These are phyloP conservation scores for Cyrtodaria siliqua DNA, from an alignment of 2,888 invertebrate genomes.

Conservation along the genomic window DNA sequence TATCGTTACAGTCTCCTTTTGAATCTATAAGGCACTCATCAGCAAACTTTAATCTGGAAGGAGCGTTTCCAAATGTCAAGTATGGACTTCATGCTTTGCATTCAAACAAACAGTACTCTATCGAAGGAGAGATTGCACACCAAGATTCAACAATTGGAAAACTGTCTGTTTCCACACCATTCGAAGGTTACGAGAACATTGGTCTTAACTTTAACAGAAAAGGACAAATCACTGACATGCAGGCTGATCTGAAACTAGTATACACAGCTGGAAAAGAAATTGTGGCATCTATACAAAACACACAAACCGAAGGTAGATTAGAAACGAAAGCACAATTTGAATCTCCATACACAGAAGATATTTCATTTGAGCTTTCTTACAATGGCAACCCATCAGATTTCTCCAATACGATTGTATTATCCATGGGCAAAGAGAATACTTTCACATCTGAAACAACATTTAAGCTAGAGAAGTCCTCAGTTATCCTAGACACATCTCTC, in stretches of 20 bases:
- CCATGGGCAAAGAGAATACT: conserved; percentile 28
- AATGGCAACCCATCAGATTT: conserved; percentile 31
- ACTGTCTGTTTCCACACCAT: conserved; percentile 29
- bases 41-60: conserved; percentile 11
- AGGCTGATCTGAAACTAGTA: conserved; percentile 18
- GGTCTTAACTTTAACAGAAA: conserved; percentile 12
- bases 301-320: conserved; percentile 11
- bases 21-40: conserved; percentile 10
- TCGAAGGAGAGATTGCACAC: conserved; percentile 13
- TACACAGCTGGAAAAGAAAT: conserved; percentile 29
- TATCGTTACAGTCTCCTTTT: conserved; percentile 29
- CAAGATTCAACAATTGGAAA: conserved; percentile 5
- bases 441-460: conserved; percentile 28
- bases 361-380: conserved; percentile 26
- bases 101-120: conserved; percentile 17
- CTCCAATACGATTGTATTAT: conserved; percentile 15
- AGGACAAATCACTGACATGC: conserved; percentile 19
- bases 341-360: conserved; percentile 44
- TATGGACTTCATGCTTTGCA: conserved; percentile 15
- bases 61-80: conserved; percentile 15
- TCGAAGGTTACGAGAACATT: conserved; percentile 36
- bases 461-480: conserved; percentile 1
- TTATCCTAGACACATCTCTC: conserved; percentile 31
- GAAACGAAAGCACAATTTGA: conserved; percentile 37
- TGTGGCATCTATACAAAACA: conserved; percentile 35